Percentiles rank a stretch among this genome's conserved stretches.
Evolutionary conservation across 1,140 invertebrate genomes (phyloP).

Genomic region (Drepana arcuata): DNA sequence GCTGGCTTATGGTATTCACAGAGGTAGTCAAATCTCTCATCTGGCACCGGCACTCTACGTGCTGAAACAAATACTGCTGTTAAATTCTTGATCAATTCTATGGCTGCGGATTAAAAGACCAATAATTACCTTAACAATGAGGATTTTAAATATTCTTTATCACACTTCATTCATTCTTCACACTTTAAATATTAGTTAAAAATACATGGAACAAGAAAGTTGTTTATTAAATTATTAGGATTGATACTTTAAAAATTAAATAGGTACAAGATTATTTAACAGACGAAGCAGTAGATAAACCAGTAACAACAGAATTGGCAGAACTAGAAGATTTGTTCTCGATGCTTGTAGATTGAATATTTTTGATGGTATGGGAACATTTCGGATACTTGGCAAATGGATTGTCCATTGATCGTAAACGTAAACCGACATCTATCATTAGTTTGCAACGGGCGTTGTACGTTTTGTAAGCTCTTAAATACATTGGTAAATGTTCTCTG

Average conservation of each 20-base stretch:
- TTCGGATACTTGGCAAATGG: constrained; percentile 58
- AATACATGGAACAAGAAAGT: no score
- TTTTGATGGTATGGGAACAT: constrained; percentile 15
- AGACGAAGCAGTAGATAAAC: no score
- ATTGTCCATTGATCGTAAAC: constrained; percentile 58
- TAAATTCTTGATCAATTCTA: neutral
- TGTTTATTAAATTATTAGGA: no score
- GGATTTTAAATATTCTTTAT: no score
- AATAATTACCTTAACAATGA: no score
- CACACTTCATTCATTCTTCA: no score
- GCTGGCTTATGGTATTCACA: constrained; percentile 95
- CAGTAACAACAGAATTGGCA: no score
- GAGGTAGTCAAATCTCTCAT: constrained; percentile 94
- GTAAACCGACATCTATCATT: constrained; percentile 42
- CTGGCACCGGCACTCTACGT: constrained; percentile 98
- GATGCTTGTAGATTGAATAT: neutral
- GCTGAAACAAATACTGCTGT: constrained; percentile 42
- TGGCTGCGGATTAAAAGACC: no score
- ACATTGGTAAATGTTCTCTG: constrained; percentile 28
- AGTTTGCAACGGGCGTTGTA: constrained; percentile 55
- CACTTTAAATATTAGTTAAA: no score
- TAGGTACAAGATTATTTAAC: no score
- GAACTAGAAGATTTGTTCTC: no score
- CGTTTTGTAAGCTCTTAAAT: constrained; percentile 39
- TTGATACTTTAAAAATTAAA: no score